Evolutionary conservation across 2,113 vertebrate genomes (phyloP).

Genomic region (Tilapia sparmanii): DNA sequence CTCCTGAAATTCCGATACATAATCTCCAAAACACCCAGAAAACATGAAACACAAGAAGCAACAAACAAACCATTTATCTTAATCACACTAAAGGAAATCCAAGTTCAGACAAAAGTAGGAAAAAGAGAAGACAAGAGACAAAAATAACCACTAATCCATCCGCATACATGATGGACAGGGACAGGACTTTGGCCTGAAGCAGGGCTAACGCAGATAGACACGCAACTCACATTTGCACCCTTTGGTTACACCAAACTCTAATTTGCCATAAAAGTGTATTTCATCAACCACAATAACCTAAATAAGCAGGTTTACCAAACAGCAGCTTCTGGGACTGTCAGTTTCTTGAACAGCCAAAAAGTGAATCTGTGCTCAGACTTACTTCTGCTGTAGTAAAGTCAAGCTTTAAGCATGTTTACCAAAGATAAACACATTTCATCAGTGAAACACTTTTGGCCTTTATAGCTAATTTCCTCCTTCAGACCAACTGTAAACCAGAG

Average conservation of each 20-base stretch:
- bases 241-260: neutral
- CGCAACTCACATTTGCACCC: neutral
- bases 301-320: neutral
- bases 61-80: neutral
- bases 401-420: neutral
- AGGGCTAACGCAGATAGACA: neutral
- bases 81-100: neutral
- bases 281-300: neutral
- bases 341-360: neutral
- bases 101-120: neutral
- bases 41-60: neutral
- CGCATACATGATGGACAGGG: neutral
- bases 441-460: neutral
- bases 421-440: accelerated
- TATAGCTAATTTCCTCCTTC: neutral
- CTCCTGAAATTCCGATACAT: neutral
- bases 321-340: neutral
- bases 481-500: neutral
- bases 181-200: neutral
- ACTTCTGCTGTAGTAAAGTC: neutral
- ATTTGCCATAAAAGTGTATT: neutral
- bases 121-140: neutral
- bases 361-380: neutral
- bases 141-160: neutral
- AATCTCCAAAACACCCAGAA: neutral